These are phyloP conservation scores for Eulemur rubriventer DNA, from an alignment of 2,797 vertebrate genomes.

Conservation along the genomic window DNA sequence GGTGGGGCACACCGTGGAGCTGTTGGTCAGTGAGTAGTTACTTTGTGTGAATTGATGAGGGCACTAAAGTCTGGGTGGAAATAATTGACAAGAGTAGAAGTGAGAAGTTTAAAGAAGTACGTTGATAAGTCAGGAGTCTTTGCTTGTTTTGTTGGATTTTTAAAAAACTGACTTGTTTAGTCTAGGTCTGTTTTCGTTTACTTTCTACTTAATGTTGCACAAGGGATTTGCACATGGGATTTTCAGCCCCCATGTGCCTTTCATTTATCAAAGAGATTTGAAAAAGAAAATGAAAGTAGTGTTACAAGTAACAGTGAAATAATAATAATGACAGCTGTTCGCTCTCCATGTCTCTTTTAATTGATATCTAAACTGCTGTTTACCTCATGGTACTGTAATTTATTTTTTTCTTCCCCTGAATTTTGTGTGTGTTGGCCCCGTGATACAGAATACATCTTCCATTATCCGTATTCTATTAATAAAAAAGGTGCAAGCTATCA, in stretches of 20 bases:
- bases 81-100: background rate
- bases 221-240: too few species aligned
- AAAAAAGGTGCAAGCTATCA: background rate
- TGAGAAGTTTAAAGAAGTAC: constrained; percentile 18
- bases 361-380: background rate
- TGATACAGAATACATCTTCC: background rate
- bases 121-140: background rate
- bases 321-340: background rate
- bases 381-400: background rate
- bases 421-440: background rate
- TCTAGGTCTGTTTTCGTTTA: constrained; percentile 3
- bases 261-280: constrained; percentile 37
- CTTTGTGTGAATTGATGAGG: background rate
- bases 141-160: background rate
- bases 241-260: constrained; percentile 17
- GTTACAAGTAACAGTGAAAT: constrained; percentile 11
- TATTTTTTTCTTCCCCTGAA: background rate
- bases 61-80: background rate
- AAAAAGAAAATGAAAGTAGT: constrained; percentile 47
- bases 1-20: background rate
- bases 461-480: background rate
- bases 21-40: background rate
- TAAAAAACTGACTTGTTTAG: background rate
- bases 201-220: background rate
- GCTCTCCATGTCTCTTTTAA: background rate